Evolutionary conservation across 2,113 vertebrate genomes (phyloP).

Genomic region (Microcebus lehilahytsara): DNA sequence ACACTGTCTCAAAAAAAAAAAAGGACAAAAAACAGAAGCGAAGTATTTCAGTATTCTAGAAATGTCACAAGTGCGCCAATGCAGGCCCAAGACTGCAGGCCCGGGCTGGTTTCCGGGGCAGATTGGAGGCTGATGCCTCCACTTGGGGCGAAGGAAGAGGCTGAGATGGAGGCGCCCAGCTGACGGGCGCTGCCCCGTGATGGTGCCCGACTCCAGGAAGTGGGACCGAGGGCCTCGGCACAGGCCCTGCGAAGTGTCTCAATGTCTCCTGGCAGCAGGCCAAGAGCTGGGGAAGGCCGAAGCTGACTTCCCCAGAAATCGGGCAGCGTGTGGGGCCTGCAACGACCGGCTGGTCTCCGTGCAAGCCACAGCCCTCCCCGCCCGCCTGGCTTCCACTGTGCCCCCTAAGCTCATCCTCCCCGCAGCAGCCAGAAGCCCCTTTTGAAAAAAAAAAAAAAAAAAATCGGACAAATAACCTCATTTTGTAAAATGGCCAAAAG

Average conservation of each 20-base stretch:
- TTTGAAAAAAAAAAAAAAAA: neutral
- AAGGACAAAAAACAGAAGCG: too few relatives aligned
- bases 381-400: neutral
- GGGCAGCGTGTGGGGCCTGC: neutral
- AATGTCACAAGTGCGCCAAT: too few relatives aligned
- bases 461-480: neutral
- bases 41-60: neutral
- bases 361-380: neutral
- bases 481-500: neutral
- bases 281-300: neutral
- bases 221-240: neutral
- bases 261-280: neutral
- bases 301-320: neutral
- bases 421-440: neutral
- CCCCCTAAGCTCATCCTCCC: neutral
- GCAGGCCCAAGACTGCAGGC: neutral
- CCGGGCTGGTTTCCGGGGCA: neutral
- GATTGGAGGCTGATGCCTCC: fast-evolving
- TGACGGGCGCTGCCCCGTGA: neutral
- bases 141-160: neutral
- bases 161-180: neutral
- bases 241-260: neutral
- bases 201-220: neutral
- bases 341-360: neutral
- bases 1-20: too few relatives aligned